Conservation (phyloP, 2,888 invertebrate species). For the Gortyna flavago region DNA sequence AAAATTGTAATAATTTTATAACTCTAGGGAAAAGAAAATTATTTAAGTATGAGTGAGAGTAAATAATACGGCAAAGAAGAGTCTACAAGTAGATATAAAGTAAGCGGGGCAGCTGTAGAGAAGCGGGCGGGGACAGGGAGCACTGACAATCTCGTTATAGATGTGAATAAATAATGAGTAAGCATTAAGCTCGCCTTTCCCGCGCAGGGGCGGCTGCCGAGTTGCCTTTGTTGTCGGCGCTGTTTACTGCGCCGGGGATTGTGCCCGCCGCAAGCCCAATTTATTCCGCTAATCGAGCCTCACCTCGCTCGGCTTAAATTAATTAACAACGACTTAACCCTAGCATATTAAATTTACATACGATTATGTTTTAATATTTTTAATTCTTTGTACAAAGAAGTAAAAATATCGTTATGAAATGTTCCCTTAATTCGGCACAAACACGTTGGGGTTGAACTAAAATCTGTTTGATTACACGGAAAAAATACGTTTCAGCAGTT, state of each 20-base stretch:
- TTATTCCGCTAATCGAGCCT: constrained; percentile 88
- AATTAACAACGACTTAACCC: constrained; percentile 85
- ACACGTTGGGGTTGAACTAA: not conserved
- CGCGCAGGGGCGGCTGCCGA: constrained; percentile 76
- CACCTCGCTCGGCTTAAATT: constrained; percentile 85
- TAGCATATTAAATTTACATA: constrained; percentile 75
- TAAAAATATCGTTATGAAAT: too few species aligned
- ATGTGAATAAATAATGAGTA: constrained; percentile 89
- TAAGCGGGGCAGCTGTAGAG: constrained; percentile 76
- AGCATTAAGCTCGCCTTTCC: constrained; percentile 84
- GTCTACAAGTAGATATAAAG: constrained; percentile 76
- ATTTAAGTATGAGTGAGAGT: constrained; percentile 78
- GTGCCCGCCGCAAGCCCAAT: constrained; percentile 85
- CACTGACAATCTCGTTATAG: constrained; percentile 88
- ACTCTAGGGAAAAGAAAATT: constrained; percentile 80
- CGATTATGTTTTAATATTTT: constrained; percentile 51
- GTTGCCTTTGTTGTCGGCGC: constrained; percentile 86
- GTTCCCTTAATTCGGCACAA: constrained; percentile 9
- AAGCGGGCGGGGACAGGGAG: constrained; percentile 76
- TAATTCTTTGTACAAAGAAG: constrained; percentile 58
- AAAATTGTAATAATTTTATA: constrained; percentile 81
- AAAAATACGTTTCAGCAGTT: not conserved
- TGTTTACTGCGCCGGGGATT: constrained; percentile 85
- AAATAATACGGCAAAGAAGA: constrained; percentile 71
- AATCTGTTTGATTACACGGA: not conserved